Base-by-base conservation (phyloP, 1,140 invertebrate species). In the Sitophilus oryzae region DNA sequence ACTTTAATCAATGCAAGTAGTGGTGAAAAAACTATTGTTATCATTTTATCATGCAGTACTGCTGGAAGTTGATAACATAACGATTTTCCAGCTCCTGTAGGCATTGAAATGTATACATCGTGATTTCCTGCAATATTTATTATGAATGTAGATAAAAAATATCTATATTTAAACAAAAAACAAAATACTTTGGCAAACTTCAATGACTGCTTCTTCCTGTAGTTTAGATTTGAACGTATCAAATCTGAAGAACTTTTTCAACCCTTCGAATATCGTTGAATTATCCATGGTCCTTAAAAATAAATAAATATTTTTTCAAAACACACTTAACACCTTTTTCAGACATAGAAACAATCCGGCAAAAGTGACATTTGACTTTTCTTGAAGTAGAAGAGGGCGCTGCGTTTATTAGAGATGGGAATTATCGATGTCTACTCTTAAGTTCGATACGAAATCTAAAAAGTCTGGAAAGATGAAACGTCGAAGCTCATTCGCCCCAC, bases 61-160 rank as follows among this genome's bases (percentile, higher is more conserved):
- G 91, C 89, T 37, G 93, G 92, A 65, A 91, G 79, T 74, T 97
- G 95, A 75, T 94, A 97, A 71, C 93, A 96, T 34, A 97, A 74
- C 52, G 90, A 94, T 75, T 98, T 98, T n/a, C 94, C 95, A 61
- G 89, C 91, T 11, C 93, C 93, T 57, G 90, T 94, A 3, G 91
- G 89, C 91, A 94, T 94, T 63, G 91, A 86, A 18, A 93, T 85
- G 71, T 84, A 88, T 6, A 86, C 80, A 80, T 88, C 85, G 64
- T 81, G 76, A 62, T 83, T 81, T 64, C 82, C 86, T 82, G 60
- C 79, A 73, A 71, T 9, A 3, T 14, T n/a, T n/a, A n/a, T n/a
- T n/a, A n/a, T n/a, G n/a, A 8, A 46, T n/a, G 16, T 10, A 38
- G 11, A 43, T 23, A 25, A n/a, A 34, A 18, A 19, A 43, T 8